A percentile compares a stretch with the other conserved stretches of the same genome.
Conservation (phyloP, 2,888 invertebrate genomes). For the Glyphotaelius pellucidus region DNA sequence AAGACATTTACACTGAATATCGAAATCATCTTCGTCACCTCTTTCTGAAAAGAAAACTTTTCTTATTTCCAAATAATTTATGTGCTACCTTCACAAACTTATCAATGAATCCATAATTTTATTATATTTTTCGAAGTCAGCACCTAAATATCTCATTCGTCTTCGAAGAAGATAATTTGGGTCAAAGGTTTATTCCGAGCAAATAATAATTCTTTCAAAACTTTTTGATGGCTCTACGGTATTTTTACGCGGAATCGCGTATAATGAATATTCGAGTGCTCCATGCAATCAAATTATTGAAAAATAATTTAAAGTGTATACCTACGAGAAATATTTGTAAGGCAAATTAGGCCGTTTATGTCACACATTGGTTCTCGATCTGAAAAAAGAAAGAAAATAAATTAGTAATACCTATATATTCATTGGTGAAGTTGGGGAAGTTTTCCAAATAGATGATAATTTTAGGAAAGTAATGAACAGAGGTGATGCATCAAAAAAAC, state of each 20-base stretch:
- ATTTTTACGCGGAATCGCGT: not conserved
- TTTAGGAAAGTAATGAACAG: too few species aligned
- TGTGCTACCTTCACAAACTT: not conserved
- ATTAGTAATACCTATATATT: not conserved
- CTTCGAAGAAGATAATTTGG: not conserved
- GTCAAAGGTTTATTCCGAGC: not conserved
- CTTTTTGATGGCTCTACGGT: not conserved
- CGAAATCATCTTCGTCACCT: constrained; percentile 61
- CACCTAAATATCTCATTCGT: not conserved
- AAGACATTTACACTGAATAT: constrained; percentile 76
- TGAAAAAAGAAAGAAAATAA: constrained; percentile 69
- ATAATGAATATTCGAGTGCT: not conserved
- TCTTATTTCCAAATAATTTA: not conserved
- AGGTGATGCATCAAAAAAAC: too few species aligned
- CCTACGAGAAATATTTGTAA: constrained; percentile 69
- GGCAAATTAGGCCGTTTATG: constrained; percentile 77
- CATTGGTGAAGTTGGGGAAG: too few species aligned
- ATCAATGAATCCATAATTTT: not conserved
- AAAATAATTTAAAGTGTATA: not conserved
- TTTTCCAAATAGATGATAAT: too few species aligned
- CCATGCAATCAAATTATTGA: not conserved
- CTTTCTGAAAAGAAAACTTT: constrained; percentile 43
- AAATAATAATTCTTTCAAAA: not conserved
- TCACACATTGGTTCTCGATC: constrained; percentile 74
- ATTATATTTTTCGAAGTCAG: not conserved